Base-by-base conservation (phyloP, 2,888 invertebrate species). In the Xestia rhomboidea region DNA sequence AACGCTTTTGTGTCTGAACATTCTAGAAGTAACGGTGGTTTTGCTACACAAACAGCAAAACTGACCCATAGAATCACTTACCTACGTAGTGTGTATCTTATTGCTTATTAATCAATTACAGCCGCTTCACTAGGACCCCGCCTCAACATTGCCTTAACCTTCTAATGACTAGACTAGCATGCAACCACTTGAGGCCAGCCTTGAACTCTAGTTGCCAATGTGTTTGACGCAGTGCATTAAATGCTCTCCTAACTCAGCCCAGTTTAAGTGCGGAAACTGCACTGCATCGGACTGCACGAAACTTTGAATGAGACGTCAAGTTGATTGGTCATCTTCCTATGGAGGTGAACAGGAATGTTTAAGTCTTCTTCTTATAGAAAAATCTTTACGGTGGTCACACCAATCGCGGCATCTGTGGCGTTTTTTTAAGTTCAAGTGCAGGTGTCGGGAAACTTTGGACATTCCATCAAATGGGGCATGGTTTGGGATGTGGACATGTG, bases 121-220 rank as follows among this genome's bases (percentile, higher is more conserved):
- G 44, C 3, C 51, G 27, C 63, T 77, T 78, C 30, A 57, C 72
- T 38, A 57, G 8, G 15, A 62, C 15, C 15, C 63, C 51, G 41
- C 34, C 18, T 66, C 49, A 66, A 51, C 73, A 24, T 79, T 44
- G 57, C 30, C 41, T 57, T 79, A 73, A 79, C 79, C 79, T 73
- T 79, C 73, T 24, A 7, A 34, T 57, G 41, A 66, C 72, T 66
- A 57, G 54, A 72, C 41, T 38, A n/a, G 30, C 78, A 51, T 66
- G 73, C 57, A 60, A 27, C 49, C 78, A 73, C 57, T 79, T 79
- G 51, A 79, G 15, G 57, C 7, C 1, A 49, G 27, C 80, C 82
- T 83, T 83, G 82, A 76, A 83, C 83, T 83, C n/a, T 15, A 27
- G 51, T 81, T 76, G 38, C 57, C 49, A 60, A 51, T 63, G 68